Evolutionary conservation across 1,140 invertebrate species (phyloP).

Genomic region (Protaetia brevitarsis): DNA sequence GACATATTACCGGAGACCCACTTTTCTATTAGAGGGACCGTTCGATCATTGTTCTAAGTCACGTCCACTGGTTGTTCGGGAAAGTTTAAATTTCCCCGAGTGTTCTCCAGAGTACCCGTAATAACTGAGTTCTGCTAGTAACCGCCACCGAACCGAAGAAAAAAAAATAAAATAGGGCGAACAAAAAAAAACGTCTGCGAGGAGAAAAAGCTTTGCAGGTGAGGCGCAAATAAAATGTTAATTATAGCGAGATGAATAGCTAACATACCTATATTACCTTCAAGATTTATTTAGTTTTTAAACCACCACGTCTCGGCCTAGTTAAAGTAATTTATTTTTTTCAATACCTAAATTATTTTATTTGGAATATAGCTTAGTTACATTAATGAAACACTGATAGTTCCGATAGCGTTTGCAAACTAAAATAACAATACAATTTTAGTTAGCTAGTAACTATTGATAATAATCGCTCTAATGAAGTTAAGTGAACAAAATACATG

Average conservation of each 20-base stretch:
- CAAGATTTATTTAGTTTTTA: no score
- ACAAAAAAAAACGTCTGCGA: neutral
- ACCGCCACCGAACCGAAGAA: neutral
- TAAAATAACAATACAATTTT: no score
- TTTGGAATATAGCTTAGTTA: neutral
- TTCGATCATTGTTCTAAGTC: slow-evolving; percentile 14
- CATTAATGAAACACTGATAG: no score
- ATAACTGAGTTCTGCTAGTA: slow-evolving; percentile 9
- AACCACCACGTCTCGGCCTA: no score
- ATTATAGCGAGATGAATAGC: no score
- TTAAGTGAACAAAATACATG: no score
- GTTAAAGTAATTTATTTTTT: neutral
- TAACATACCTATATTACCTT: no score
- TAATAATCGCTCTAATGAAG: no score
- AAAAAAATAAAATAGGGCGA: neutral
- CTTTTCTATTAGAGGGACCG: slow-evolving; percentile 1
- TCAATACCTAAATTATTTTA: neutral
- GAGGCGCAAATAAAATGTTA: slow-evolving; percentile 3
- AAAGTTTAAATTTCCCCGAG: slow-evolving; percentile 9
- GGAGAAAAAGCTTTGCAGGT: neutral
- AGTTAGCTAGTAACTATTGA: no score
- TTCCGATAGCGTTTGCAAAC: no score
- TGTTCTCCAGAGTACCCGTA: neutral
- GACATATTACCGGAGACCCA: neutral
- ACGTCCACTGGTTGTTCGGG: slow-evolving; percentile 1